Percentiles rank a stretch among this genome's conserved stretches.
These are phyloP conservation scores for Myanophis thanlyinensis DNA, from an alignment of 2,113 vertebrate species.

Conservation along the genomic window DNA sequence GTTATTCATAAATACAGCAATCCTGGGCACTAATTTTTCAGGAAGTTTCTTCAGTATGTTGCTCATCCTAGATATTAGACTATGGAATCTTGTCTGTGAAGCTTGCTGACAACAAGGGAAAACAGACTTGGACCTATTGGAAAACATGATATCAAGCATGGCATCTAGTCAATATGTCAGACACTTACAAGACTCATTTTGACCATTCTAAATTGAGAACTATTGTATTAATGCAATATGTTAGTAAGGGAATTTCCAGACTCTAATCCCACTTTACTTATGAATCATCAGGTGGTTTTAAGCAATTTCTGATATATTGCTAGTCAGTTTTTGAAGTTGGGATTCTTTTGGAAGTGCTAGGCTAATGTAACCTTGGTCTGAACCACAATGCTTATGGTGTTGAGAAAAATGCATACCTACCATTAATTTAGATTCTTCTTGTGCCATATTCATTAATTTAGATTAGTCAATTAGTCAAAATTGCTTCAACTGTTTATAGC, in stretches of 20 bases:
- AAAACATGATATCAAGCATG: background rate
- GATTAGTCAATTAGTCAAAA: background rate
- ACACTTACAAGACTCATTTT: background rate
- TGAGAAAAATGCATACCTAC: background rate
- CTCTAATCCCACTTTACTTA: background rate
- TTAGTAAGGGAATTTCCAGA: background rate
- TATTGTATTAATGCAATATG: background rate
- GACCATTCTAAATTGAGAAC: background rate
- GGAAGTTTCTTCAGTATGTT: background rate
- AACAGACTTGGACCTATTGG: background rate
- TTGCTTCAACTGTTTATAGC: background rate
- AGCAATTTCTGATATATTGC: background rate
- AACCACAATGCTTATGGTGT: background rate
- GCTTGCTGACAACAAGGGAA: background rate
- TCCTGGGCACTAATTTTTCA: background rate
- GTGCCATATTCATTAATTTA: no score
- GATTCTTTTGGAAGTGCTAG: background rate
- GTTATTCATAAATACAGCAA: background rate
- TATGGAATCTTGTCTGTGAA: background rate
- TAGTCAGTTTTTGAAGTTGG: background rate
- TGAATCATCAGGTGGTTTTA: background rate
- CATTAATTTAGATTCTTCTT: background rate
- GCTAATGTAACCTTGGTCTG: background rate
- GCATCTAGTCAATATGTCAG: background rate
- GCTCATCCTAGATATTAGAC: background rate